Conservation (phyloP, 2,888 invertebrate genomes). For the Allygus modestus region DNA sequence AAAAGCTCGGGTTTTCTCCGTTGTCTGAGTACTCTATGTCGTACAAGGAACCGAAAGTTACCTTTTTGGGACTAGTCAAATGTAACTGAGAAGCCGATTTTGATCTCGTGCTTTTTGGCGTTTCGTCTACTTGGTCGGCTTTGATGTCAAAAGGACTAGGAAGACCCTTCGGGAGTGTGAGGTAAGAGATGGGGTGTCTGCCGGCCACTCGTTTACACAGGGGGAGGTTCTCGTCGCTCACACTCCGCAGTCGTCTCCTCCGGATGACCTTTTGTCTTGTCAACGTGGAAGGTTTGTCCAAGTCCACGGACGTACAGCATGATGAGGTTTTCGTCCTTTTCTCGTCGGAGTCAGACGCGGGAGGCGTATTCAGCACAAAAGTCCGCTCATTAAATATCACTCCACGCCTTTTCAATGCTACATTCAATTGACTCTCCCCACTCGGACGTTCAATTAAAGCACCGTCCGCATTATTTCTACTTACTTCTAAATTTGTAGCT, state of each 20-base stretch:
- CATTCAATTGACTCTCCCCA: conserved; percentile 3
- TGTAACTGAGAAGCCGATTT: conserved; percentile 41
- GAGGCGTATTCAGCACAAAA: conserved; percentile 66
- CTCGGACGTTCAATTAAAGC: background rate
- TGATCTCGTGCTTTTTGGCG: conserved; percentile 45
- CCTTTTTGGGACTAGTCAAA: conserved; percentile 73
- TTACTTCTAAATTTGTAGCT: conserved; percentile 44
- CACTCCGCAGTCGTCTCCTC: conserved; percentile 58
- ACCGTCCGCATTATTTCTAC: background rate
- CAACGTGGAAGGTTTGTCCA: conserved; percentile 68
- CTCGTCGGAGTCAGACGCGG: conserved; percentile 64
- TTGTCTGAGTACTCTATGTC: conserved; percentile 72
- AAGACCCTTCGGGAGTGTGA: conserved; percentile 73
- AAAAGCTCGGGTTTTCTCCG: conserved; percentile 38
- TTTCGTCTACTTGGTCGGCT: conserved; percentile 48
- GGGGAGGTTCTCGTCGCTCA: conserved; percentile 62
- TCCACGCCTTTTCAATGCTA: conserved; percentile 65
- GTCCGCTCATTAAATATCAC: conserved; percentile 66
- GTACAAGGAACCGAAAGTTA: conserved; percentile 76
- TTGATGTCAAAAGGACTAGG: conserved; percentile 72
- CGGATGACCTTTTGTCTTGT: conserved; percentile 68
- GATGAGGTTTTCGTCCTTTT: conserved; percentile 63
- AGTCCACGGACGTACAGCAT: conserved; percentile 64
- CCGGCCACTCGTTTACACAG: conserved; percentile 53
- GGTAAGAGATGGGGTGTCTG: conserved; percentile 66